Percentiles rank a stretch among this genome's conserved stretches.
Conservation (phyloP, 2,113 vertebrate genomes). For the Psilopogon haemacephalus region DNA sequence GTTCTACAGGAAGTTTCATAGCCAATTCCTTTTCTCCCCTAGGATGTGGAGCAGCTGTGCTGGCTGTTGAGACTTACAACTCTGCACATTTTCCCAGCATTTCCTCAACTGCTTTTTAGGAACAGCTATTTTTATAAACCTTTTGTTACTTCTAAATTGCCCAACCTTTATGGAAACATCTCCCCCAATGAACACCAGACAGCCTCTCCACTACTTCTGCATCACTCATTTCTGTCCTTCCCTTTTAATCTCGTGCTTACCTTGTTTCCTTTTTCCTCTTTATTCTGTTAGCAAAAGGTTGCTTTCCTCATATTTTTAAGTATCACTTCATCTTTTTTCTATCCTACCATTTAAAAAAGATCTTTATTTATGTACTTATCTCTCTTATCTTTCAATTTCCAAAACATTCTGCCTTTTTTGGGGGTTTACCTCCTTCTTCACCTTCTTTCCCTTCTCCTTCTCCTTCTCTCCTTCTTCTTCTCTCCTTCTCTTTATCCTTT, state of each 20-base stretch:
- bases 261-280: background rate
- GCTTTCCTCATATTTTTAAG: background rate
- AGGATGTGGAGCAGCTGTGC: conserved; percentile 1
- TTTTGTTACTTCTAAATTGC: background rate
- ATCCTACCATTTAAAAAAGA: background rate
- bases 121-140: conserved; percentile 4
- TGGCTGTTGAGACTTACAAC: background rate
- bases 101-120: conserved; percentile 53
- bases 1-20: background rate
- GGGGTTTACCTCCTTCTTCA: too few relatives aligned
- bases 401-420: background rate
- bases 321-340: background rate
- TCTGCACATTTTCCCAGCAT: conserved; percentile 32
- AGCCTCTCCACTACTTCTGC: background rate
- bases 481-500: too few relatives aligned
- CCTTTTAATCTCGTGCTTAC: background rate
- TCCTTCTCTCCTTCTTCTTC: too few relatives aligned
- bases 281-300: background rate
- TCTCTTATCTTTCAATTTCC: background rate
- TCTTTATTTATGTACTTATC: background rate
- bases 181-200: background rate
- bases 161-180: background rate
- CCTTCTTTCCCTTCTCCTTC: too few relatives aligned
- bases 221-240: background rate
- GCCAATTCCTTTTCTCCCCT: conserved; percentile 5